Evolutionary conservation across 2,113 vertebrate species (phyloP), one percentile per base, ranked within the genome.

Genomic region (Cynoglossus semilaevis): DNA sequence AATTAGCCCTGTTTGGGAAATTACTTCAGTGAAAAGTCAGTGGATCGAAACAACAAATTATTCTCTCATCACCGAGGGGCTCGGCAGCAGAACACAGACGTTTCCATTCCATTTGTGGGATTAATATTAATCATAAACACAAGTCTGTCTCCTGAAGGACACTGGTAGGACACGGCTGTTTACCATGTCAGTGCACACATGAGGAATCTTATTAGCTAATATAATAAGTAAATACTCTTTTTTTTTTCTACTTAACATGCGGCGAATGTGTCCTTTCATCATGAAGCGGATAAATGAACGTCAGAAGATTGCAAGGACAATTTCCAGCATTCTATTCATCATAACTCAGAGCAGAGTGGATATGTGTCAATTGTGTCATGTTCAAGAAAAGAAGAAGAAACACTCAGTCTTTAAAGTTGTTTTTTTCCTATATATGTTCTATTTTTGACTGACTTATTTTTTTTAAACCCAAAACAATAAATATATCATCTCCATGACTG

Each of bases 131-230:
- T 80, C 63, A 73, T 70, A 71, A 70, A 80, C 68, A 80, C 22
- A 62, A 71, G 51, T 74, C 40, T 38, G 46, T 50, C 40, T 67
- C 79, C 74, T 81, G 79, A 87, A 86, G 82, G 87, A 74, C 82
- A 67, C 58, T 63, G 69, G 62, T 69, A 80, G 73, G 77, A 69
- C 68, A 81, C 70, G 42, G 50, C 76, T 72, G 48, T 83, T 86
- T 61, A 81, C 78, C 76, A 81, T 83, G 85, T 70, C 69, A 52
- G 53, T 68, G 64, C 82, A 67, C 59, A 64, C 60, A 69, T 51
- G 67, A 57, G 54, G 79, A 86, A 87, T 83, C 62, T 68, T 79
- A 85, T 88, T 82, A 87, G 36, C 59, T 36, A n/a, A 69, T 53
- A 72, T 72, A 67, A 80, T 77, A 85, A 29, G 22, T 29, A 29